Evolutionary conservation across 2,888 invertebrate species (phyloP), one percentile per base, ranked within the genome.

Genomic region (Megaustenia siamemsis): DNA sequence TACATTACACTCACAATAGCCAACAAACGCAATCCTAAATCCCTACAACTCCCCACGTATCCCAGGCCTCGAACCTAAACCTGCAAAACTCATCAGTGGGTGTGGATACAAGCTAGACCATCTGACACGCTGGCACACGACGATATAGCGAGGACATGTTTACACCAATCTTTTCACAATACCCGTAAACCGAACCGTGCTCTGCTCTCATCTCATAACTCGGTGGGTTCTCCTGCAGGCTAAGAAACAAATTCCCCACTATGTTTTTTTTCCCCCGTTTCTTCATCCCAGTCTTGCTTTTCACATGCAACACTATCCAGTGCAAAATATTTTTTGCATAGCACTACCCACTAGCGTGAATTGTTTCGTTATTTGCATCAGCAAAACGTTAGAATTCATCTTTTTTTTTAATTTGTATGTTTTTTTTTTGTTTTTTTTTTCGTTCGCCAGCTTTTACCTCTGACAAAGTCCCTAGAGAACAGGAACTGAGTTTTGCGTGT

Each of bases 101-200:
- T 45, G 43, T 24, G 66, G 28, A 8, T 60, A 24, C n/a, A 24
- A 43, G 45, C 49, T 73, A 60, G 76, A 6, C 43, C 28, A 40
- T 56, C 78, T 78, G 78, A 78, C 78, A 63, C 78, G 78, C 63
- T 78, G 63, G 78, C 63, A 63, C 60, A 78, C 63, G 78, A 10
- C 78, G 60, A 56, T 56, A 38, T 73, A 60, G 28, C 35, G 78
- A 40, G 60, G 66, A 80, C 68, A 35, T 80, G 80, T 80, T 80
- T 80, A 69, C 80, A 69, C 21, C 80, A 21, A 18, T 12, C 12
- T 49, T 24, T 80, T 69, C 80, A 69, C 56, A 69, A 69, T 53
- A 49, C 80, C 45, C 66, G 79, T 79, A 79, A 79, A 79, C 66
- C 43, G 5, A 38, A 21, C 24, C 21, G 15, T 10, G 63, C 63